phyloP scores from a whole-genome alignment of 2,797 vertebrate species.

The Mareca penelope region DNA sequence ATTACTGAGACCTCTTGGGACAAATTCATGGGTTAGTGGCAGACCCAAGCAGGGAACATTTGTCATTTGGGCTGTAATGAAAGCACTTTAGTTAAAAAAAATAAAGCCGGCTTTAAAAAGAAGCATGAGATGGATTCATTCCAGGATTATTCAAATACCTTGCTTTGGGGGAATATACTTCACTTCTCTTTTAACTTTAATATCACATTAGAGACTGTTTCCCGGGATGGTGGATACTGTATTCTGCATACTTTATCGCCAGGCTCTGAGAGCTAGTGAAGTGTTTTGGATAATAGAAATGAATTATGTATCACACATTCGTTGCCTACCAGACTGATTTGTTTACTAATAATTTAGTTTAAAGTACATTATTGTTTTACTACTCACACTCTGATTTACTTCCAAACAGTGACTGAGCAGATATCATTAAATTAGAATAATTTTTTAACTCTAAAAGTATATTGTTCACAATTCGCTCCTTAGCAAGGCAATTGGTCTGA shows the following conservation, averaged over 20 bases:
- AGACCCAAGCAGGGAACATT: neutral
- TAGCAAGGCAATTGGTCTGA: neutral
- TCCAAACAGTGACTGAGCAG: constrained; percentile 44
- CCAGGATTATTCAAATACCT: constrained; percentile 64
- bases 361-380: constrained; percentile 72
- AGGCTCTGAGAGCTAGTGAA: constrained; percentile 54
- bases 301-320: constrained; percentile 66
- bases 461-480: constrained; percentile 42
- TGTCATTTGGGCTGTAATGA: neutral
- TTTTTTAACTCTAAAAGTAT: constrained; percentile 61
- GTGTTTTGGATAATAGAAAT: constrained; percentile 67
- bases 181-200: constrained; percentile 72
- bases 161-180: constrained; percentile 67
- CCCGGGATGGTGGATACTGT: constrained; percentile 27
- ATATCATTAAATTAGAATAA: constrained; percentile 53
- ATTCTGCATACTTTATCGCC: constrained; percentile 62
- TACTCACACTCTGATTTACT: constrained; percentile 66
- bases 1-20: neutral
- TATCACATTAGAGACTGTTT: constrained; percentile 70
- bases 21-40: neutral
- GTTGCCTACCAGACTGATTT: constrained; percentile 68
- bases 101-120: constrained; percentile 23
- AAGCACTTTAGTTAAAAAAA: constrained; percentile 22
- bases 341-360: constrained; percentile 73
- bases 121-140: constrained; percentile 58